A percentile compares a stretch with the other conserved stretches of the same genome.
phyloP scores from a whole-genome alignment of 2,888 invertebrate species.

The Lumbricus terrestris region DNA sequence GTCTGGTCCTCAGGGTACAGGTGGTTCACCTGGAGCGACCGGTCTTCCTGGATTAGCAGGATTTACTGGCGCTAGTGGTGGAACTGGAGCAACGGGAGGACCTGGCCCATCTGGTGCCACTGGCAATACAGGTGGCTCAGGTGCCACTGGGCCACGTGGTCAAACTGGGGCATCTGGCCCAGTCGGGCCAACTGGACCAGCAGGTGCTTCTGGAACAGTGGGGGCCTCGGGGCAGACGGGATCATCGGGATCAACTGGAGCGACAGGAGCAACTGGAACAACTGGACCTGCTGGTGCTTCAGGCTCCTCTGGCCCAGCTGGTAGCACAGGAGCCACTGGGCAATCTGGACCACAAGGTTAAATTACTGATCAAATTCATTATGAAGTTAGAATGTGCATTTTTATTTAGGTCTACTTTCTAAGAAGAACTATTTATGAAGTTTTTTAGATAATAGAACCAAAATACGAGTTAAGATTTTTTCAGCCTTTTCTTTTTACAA shows the following conservation, averaged over 20 bases:
- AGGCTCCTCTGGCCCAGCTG: constrained; percentile 29
- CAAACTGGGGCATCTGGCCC: not conserved
- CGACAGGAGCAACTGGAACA: not conserved
- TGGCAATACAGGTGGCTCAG: constrained; percentile 9
- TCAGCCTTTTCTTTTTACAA: not conserved
- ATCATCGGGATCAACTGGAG: not conserved
- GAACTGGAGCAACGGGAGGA: constrained; percentile 9
- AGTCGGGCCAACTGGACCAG: constrained; percentile 23
- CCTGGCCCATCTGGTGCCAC: constrained; percentile 14
- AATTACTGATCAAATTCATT: not conserved
- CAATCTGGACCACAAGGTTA: constrained; percentile 26
- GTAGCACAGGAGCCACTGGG: constrained; percentile 27
- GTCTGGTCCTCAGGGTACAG: constrained; percentile 5
- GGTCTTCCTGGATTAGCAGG: constrained; percentile 45
- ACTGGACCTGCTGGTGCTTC: not conserved
- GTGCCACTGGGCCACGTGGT: constrained; percentile 21
- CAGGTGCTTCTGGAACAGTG: constrained; percentile 30
- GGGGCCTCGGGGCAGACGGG: not conserved
- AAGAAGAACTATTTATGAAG: not conserved
- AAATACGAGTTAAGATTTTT: not conserved
- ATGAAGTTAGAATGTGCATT: too few relatives aligned
- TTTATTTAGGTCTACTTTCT: not conserved
- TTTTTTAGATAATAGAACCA: not conserved
- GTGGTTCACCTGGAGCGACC: constrained; percentile 47
- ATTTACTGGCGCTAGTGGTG: constrained; percentile 45